A percentile compares a stretch with the other conserved stretches of the same genome.
Evolutionary conservation across 2,888 invertebrate species (phyloP).

Genomic region (Phorcus lineatus): DNA sequence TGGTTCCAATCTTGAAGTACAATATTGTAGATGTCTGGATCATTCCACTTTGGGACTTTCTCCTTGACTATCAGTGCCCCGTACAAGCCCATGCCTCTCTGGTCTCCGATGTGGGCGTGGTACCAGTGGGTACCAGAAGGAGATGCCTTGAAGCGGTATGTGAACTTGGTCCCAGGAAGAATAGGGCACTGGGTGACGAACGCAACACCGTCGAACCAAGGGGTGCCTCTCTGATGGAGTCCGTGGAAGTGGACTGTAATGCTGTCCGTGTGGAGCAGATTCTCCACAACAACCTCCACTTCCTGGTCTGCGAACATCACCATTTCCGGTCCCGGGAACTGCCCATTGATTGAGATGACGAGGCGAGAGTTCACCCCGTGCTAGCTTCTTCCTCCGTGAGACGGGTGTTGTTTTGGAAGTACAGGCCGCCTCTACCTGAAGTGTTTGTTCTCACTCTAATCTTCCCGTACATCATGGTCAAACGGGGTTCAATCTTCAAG

Average conservation of each 20-base stretch:
- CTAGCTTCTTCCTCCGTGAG: no score
- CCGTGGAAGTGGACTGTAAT: no score
- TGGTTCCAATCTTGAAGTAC: background rate
- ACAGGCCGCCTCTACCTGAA: conserved; percentile 27
- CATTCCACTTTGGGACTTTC: background rate
- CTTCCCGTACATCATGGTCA: conserved; percentile 44
- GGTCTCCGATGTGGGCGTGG: conserved; percentile 57
- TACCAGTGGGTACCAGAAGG: no score
- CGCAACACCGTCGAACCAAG: conserved; percentile 58
- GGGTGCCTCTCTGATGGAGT: conserved; percentile 46
- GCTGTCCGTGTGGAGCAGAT: conserved; percentile 49
- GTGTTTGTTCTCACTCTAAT: background rate
- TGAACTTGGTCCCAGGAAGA: conserved; percentile 47
- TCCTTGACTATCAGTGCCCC: conserved; percentile 46
- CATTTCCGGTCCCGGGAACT: conserved; percentile 58
- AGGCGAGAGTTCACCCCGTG: no score
- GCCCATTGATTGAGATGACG: conserved; percentile 53
- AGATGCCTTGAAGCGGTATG: no score
- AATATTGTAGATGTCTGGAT: conserved; percentile 23
- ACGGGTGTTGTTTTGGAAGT: background rate
- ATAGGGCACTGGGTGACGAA: conserved; percentile 59
- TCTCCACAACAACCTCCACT: conserved; percentile 41
- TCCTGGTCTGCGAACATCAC: conserved; percentile 48
- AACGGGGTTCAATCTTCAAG: conserved; percentile 38
- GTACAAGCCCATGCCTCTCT: conserved; percentile 46